Percentiles rank a stretch among this genome's conserved stretches.
Evolutionary conservation across 64 coral and sea anemone species (phyloP).

Genomic region (Actinia equina): DNA sequence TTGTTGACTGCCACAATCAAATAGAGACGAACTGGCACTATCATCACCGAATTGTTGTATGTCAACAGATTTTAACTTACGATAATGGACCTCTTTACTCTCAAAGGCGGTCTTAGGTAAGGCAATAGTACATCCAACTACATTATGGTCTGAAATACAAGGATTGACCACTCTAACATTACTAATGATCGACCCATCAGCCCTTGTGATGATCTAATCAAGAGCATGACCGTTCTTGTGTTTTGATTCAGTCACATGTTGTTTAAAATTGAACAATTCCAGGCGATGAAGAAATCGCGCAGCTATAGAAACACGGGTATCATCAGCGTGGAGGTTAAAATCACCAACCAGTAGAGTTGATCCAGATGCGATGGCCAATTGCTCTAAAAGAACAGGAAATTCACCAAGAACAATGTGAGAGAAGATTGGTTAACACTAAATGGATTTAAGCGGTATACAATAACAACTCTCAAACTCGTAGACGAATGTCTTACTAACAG

Average conservation of each 20-base stretch:
- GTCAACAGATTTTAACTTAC: too few species aligned
- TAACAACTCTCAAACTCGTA: background rate
- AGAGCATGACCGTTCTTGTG: background rate
- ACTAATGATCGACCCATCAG: too few species aligned
- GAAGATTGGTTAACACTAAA: background rate
- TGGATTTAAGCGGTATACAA: too few species aligned
- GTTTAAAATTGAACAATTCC: conserved; percentile 2
- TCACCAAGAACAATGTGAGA: conserved; percentile 6
- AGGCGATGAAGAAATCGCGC: background rate
- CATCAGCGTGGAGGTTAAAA: conserved; percentile 15
- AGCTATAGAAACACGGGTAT: background rate
- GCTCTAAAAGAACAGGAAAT: conserved; percentile 11
- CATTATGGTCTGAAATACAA: too few species aligned
- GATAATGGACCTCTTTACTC: too few species aligned
- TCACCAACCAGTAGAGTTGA: background rate
- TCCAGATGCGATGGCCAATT: background rate
- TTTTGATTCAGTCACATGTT: background rate
- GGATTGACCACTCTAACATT: too few species aligned
- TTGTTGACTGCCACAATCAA: too few species aligned
- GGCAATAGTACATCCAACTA: too few species aligned
- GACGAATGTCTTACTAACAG: background rate
- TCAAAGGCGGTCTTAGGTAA: too few species aligned
- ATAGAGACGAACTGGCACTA: too few species aligned
- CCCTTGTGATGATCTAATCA: background rate
- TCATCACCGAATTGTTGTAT: too few species aligned